Conservation (phyloP, 2,113 vertebrate genomes). For the Lontra canadensis region DNA sequence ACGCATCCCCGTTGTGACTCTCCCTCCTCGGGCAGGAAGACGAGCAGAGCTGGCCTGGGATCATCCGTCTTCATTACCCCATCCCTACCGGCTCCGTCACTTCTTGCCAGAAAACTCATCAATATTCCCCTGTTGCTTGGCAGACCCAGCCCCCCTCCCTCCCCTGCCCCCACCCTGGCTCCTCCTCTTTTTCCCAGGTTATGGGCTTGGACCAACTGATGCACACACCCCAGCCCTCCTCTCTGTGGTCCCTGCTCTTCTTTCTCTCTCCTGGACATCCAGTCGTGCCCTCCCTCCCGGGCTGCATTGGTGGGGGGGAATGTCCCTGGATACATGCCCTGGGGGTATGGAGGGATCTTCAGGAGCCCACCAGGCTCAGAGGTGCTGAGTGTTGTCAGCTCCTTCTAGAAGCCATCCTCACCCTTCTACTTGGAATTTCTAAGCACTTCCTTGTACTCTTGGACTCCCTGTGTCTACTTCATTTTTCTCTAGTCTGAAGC, state of each 20-base stretch:
- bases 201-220: background rate
- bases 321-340: background rate
- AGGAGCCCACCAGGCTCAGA: background rate
- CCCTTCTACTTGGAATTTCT: background rate
- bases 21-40: constrained; percentile 66
- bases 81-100: constrained; percentile 79
- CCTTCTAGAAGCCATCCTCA: background rate
- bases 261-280: background rate
- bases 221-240: background rate
- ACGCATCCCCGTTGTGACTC: constrained; percentile 13
- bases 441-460: background rate
- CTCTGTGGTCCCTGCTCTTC: background rate
- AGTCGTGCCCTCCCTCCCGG: background rate
- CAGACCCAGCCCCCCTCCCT: constrained; percentile 9
- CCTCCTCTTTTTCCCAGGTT: background rate
- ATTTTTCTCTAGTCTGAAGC: background rate
- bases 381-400: background rate
- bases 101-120: constrained; percentile 81
- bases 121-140: constrained; percentile 74
- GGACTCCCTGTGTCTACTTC: background rate
- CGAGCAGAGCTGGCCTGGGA: constrained; percentile 44
- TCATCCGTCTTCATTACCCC: constrained; percentile 86
- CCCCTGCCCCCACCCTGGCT: background rate
- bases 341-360: background rate
- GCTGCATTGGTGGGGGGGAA: background rate